Evolutionary conservation across 2,113 vertebrate species (phyloP).

Genomic region (Cheirogaleus medius): DNA sequence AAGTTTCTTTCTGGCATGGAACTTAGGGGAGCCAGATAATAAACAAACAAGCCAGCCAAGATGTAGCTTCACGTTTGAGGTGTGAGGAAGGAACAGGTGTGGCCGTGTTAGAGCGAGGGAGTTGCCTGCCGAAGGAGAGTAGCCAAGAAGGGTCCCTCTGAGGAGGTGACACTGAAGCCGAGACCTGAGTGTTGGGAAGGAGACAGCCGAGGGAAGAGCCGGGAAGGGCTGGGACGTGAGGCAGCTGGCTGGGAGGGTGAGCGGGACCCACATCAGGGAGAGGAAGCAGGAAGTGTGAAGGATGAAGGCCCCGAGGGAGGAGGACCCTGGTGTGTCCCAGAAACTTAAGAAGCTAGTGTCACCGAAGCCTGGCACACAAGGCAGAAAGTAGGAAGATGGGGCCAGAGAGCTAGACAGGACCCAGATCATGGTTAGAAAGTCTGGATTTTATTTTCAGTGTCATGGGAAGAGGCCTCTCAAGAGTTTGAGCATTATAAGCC

Average conservation of each 20-base stretch:
- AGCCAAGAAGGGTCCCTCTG: background rate
- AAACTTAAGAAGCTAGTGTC: background rate
- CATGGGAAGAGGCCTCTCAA: background rate
- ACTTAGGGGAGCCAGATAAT: background rate
- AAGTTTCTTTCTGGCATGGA: background rate
- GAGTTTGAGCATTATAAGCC: background rate
- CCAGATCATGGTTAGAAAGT: background rate
- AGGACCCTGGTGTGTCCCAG: background rate
- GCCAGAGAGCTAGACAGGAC: background rate
- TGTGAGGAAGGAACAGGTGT: background rate
- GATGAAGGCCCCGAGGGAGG: background rate
- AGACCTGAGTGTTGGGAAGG: background rate
- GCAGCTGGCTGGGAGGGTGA: background rate
- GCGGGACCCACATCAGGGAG: background rate
- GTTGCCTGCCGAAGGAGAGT: background rate
- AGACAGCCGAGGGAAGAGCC: background rate
- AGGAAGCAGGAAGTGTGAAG: background rate
- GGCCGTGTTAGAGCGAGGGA: background rate
- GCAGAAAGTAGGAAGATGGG: background rate
- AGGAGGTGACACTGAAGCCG: background rate
- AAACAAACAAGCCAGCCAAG: background rate
- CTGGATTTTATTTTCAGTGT: background rate
- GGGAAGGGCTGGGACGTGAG: background rate
- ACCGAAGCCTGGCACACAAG: background rate
- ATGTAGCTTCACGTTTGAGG: background rate